These are phyloP conservation scores for Trichogramma pretiosum DNA, from an alignment of 1,140 invertebrate genomes.

Conservation along the genomic window DNA sequence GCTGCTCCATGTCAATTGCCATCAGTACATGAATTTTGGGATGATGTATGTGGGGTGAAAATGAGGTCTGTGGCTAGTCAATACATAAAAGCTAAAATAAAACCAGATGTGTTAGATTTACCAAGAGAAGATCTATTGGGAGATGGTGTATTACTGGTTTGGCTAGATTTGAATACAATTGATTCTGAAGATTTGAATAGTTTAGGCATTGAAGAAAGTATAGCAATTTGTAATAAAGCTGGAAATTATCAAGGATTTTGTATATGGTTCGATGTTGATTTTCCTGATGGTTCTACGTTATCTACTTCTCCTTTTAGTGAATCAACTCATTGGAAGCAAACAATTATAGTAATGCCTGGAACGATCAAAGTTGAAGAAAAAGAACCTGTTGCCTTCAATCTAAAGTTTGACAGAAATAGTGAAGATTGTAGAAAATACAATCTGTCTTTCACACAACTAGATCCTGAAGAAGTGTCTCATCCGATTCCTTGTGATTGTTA, in stretches of 20 bases:
- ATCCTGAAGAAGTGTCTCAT: constrained; percentile 61
- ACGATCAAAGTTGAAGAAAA: constrained; percentile 57
- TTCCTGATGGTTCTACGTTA: constrained; percentile 55
- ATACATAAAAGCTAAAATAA: constrained; percentile 29
- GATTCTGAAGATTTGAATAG: constrained; percentile 64
- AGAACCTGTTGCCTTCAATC: constrained; percentile 51
- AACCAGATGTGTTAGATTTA: constrained; percentile 36
- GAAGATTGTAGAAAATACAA: constrained; percentile 50
- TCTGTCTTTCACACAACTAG: constrained; percentile 59
- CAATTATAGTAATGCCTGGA: constrained; percentile 72
- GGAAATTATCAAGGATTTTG: constrained; percentile 72
- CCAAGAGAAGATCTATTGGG: constrained; percentile 40
- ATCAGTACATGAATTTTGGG: constrained; percentile 72
- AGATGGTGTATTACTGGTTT: constrained; percentile 57
- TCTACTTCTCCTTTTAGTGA: constrained; percentile 66
- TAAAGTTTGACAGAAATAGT: constrained; percentile 35
- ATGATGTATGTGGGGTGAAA: constrained; percentile 88
- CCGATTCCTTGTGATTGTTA: constrained; percentile 68
- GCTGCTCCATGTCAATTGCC: constrained; percentile 60
- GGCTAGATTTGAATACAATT: constrained; percentile 63
- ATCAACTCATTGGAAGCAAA: constrained; percentile 96
- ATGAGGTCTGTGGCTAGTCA: constrained; percentile 68
- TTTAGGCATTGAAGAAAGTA: constrained; percentile 57
- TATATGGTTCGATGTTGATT: constrained; percentile 78
- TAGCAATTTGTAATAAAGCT: constrained; percentile 42